These are phyloP conservation scores for Falco biarmicus DNA, from an alignment of 2,797 vertebrate species.

Conservation along the genomic window DNA sequence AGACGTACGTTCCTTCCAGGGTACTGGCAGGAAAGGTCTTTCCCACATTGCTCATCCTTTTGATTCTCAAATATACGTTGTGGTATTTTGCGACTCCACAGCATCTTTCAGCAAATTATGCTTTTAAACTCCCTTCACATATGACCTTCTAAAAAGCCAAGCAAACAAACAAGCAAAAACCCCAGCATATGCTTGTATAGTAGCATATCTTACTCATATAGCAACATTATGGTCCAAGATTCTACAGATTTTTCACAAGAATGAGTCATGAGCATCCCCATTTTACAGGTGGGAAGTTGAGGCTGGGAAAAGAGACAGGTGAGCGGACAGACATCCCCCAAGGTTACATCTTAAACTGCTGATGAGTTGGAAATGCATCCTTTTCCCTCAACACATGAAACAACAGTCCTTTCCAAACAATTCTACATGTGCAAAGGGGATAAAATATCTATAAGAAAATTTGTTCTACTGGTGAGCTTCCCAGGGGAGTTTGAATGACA, in stretches of 20 bases:
- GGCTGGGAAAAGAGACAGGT: neutral
- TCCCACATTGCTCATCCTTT: neutral
- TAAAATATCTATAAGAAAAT: neutral
- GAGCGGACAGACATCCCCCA: neutral
- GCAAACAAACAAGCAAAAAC: neutral
- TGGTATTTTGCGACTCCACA: neutral
- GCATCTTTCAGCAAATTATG: neutral
- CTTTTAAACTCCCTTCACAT: neutral
- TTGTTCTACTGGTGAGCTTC: neutral
- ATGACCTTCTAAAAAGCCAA: neutral
- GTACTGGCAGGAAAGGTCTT: neutral
- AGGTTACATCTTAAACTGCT: neutral
- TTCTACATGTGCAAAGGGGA: neutral
- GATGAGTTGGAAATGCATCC: neutral
- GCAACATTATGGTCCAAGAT: neutral
- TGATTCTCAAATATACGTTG: neutral
- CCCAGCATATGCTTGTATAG: neutral
- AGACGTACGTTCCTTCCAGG: neutral
- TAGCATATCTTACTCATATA: neutral
- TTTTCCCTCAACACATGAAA: neutral
- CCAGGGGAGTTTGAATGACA: neutral
- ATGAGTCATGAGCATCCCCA: accelerated
- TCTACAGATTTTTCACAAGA: neutral
- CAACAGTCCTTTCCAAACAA: neutral
- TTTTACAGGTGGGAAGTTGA: neutral